Evolutionary conservation across 2,888 invertebrate species (phyloP), one percentile per base, ranked within the genome.

Genomic region (Latrodectus elegans): DNA sequence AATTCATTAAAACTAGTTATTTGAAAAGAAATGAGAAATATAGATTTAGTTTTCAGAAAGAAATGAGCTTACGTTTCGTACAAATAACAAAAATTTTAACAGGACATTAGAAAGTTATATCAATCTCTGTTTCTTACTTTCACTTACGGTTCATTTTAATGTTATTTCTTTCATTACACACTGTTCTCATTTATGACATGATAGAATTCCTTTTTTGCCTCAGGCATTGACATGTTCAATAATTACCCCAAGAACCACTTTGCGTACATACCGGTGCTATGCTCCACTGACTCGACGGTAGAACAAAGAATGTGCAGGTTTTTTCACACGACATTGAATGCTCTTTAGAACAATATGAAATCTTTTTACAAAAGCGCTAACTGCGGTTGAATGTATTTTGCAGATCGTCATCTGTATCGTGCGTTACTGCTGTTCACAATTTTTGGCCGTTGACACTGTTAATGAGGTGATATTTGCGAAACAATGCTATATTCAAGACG

Each of bases 251-350:
- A 38, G 52, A 38, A 70, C 26, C 83, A 75, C 67, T 60, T 17
- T 52, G 49, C 60, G 68, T 17, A 65, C 51, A 79, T 67, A 79
- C 85, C 85, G 79, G 84, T 17, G 85, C 79, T 67, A 85, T 55
- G 85, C 85, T 85, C 74, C 79, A 85, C 73, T 85, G 85, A 53
- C 49, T 70, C 74, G n/a, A 51, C 85, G 74, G 60, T 79, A 70
- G 79, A 85, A 85, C 85, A 85, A 80, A 85, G 81, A 75, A 60
- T 15, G 15, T 38, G n/a, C 49, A 67, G 74, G 74, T 68, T 79
- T 75, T 79, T 85, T 80, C 85, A 85, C 79, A 80, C 77, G 85
- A 77, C 79, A 85, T 75, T 85, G 79, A 85, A 85, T 85, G 75
- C 74, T 85, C 71, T 64, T 70, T 85, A 65, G 79, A 85, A 85